Conservation (phyloP, 2,888 invertebrate species). For the Eupithecia pulchellata region DNA sequence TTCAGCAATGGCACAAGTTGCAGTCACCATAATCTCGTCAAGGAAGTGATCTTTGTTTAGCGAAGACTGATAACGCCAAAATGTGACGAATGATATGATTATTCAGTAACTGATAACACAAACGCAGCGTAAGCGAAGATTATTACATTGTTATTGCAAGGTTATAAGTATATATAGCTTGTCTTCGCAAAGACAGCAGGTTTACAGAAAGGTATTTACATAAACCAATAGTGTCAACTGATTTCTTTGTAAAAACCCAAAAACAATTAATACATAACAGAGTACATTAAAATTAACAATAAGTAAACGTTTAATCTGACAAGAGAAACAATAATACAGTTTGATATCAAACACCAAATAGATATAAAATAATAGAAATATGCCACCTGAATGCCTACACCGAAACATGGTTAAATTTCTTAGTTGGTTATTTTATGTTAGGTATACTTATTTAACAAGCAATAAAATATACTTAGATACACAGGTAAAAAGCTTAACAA, state of each 20-base stretch:
- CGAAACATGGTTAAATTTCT: background rate
- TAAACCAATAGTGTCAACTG: background rate
- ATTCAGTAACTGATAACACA: slow-evolving; percentile 30
- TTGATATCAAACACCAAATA: slow-evolving; percentile 3
- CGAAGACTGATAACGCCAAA: slow-evolving; percentile 32
- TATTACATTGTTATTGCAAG: slow-evolving; percentile 42
- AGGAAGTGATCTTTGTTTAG: slow-evolving; percentile 7
- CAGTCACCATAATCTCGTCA: background rate
- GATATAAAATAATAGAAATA: background rate
- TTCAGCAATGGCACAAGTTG: background rate
- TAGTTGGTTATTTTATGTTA: background rate
- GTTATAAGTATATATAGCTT: slow-evolving; percentile 38
- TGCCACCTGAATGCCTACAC: background rate
- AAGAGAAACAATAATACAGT: background rate
- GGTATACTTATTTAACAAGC: background rate
- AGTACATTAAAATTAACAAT: background rate
- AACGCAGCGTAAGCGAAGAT: slow-evolving; percentile 44
- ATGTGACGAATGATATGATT: slow-evolving; percentile 30
- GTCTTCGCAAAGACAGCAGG: slow-evolving; percentile 13
- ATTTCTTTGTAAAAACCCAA: background rate
- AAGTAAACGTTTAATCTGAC: background rate
- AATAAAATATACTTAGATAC: slow-evolving; percentile 1
- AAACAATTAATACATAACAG: background rate
- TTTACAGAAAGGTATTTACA: background rate
- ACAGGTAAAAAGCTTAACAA: background rate